Evolutionary conservation across 2,888 invertebrate species (phyloP).

Genomic region (Esperia sulphurella): DNA sequence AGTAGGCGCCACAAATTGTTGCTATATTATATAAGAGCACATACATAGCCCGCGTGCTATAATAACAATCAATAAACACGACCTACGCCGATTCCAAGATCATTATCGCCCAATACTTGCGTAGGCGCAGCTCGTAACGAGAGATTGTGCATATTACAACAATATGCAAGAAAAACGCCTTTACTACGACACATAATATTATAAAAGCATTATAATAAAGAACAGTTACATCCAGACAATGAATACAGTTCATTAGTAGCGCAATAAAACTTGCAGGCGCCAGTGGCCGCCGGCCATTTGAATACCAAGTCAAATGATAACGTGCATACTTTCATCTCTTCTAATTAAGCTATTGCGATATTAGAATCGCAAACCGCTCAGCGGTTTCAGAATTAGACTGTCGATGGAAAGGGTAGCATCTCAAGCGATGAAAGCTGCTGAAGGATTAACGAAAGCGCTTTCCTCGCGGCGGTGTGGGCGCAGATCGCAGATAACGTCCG

Average conservation of each 20-base stretch:
- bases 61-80: conserved; percentile 58
- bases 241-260: conserved; percentile 58
- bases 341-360: conserved; percentile 58
- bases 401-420: conserved; percentile 2
- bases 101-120: conserved; percentile 57
- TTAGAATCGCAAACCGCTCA: conserved; percentile 23
- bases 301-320: conserved; percentile 46
- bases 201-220: conserved; percentile 49
- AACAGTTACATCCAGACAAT: conserved; percentile 63
- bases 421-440: conserved; percentile 30
- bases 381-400: conserved; percentile 25
- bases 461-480: conserved; percentile 45
- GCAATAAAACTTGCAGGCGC: conserved; percentile 49
- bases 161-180: conserved; percentile 36
- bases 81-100: conserved; percentile 69
- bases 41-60: conserved; percentile 2
- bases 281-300: conserved; percentile 41
- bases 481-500: conserved; percentile 59
- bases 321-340: conserved; percentile 42
- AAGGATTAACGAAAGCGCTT: conserved; percentile 43
- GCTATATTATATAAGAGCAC: neutral
- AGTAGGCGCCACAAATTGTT: too few relatives aligned
- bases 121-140: conserved; percentile 60
- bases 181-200: conserved; percentile 38
- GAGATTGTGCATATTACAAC: conserved; percentile 64